These are phyloP conservation scores for Nomada fabriciana DNA, from an alignment of 2,888 invertebrate genomes.

Conservation along the genomic window DNA sequence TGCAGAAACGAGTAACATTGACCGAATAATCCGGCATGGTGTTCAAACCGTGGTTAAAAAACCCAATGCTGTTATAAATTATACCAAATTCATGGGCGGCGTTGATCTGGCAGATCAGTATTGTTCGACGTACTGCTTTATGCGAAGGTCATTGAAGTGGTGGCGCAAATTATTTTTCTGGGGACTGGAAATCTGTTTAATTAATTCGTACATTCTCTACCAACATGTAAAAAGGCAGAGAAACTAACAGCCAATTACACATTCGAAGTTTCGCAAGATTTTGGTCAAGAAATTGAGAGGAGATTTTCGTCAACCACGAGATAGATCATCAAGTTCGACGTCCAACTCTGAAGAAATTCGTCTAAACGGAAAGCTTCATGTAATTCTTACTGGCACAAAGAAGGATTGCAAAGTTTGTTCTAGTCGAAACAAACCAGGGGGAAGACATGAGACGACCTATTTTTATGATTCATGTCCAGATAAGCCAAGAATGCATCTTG, in stretches of 20 bases:
- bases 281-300: background rate
- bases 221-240: background rate
- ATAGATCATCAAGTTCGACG: background rate
- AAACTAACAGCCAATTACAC: background rate
- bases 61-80: background rate
- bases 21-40: too few relatives aligned
- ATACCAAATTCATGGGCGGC: background rate
- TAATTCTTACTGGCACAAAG: too few relatives aligned
- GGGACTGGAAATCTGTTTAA: background rate
- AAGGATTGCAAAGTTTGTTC: too few relatives aligned
- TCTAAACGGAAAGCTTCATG: background rate
- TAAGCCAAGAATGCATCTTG: constrained; percentile 4
- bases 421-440: too few relatives aligned
- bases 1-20: background rate
- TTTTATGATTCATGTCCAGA: background rate
- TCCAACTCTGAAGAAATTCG: background rate
- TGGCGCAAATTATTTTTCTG: constrained; percentile 15
- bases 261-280: background rate
- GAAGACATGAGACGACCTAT: background rate
- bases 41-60: background rate
- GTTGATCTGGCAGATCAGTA: background rate
- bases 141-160: background rate
- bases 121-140: constrained; percentile 9
- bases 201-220: constrained; percentile 5
- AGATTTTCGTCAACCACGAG: constrained; percentile 2